These are phyloP conservation scores for Drosophila simulans DNA, from an alignment of 1,140 invertebrate genomes.

Conservation along the genomic window DNA sequence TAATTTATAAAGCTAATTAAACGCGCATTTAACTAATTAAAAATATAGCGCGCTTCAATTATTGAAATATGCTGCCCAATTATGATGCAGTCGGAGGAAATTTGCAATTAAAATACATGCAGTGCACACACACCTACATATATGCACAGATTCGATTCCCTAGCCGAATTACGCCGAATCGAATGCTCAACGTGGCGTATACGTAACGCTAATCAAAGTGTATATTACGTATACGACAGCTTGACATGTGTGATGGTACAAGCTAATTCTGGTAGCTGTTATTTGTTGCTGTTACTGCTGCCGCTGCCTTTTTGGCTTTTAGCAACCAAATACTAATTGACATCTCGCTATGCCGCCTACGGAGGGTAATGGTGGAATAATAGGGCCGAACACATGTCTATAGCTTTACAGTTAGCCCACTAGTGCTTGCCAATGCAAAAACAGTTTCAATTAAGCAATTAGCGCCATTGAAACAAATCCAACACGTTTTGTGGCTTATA, in stretches of 20 bases:
- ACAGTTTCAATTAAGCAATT: slow-evolving; percentile 83
- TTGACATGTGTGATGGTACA: slow-evolving; percentile 56
- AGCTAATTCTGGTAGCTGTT: slow-evolving; percentile 58
- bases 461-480: slow-evolving; percentile 82
- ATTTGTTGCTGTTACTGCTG: slow-evolving; percentile 36
- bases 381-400: slow-evolving; percentile 36
- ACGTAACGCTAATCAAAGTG: slow-evolving; percentile 72
- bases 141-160: slow-evolving; percentile 27
- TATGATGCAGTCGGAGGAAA: slow-evolving; percentile 52
- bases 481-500: slow-evolving; percentile 82
- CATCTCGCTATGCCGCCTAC: slow-evolving; percentile 69
- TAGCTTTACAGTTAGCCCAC: slow-evolving; percentile 58
- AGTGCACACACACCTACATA: neutral
- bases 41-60: slow-evolving; percentile 80
- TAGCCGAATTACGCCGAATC: slow-evolving; percentile 21
- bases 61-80: slow-evolving; percentile 77
- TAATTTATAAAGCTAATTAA: slow-evolving; percentile 84
- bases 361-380: slow-evolving; percentile 2
- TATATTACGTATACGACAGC: slow-evolving; percentile 74
- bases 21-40: slow-evolving; percentile 83
- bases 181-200: slow-evolving; percentile 55
- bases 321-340: slow-evolving; percentile 79
- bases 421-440: slow-evolving; percentile 72
- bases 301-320: slow-evolving; percentile 73
- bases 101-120: slow-evolving; percentile 66